Conservation (phyloP, 2,888 invertebrate genomes). For the Therioaphis trifolii region DNA sequence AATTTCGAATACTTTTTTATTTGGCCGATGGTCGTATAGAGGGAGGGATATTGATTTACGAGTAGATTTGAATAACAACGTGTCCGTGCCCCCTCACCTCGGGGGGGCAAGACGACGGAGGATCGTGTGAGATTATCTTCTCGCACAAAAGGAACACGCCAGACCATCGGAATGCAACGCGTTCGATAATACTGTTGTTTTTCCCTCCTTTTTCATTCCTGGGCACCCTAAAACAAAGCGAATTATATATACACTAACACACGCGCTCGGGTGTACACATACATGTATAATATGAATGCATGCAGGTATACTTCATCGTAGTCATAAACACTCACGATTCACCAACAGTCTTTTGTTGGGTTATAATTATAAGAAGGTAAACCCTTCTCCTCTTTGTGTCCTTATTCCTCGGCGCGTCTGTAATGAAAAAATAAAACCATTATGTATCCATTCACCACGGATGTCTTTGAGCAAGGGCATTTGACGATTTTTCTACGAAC, state of each 20-base stretch:
- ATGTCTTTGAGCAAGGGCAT: slow-evolving; percentile 55
- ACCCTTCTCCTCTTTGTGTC: slow-evolving; percentile 46
- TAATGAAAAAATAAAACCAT: slow-evolving; percentile 42
- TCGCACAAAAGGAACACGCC: slow-evolving; percentile 56
- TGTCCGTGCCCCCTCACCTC: slow-evolving; percentile 50
- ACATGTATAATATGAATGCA: not conserved
- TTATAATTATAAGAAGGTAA: slow-evolving; percentile 30
- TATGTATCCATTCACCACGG: slow-evolving; percentile 30
- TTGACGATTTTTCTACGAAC: slow-evolving; percentile 38
- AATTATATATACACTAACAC: slow-evolving; percentile 10
- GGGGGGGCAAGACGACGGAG: slow-evolving; percentile 44
- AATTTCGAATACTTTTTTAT: slow-evolving; percentile 48
- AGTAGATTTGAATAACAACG: slow-evolving; percentile 55
- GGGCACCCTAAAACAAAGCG: slow-evolving; percentile 61
- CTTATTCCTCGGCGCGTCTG: not conserved
- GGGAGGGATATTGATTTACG: slow-evolving; percentile 59
- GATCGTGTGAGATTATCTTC: slow-evolving; percentile 58
- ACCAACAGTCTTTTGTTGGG: slow-evolving; percentile 46
- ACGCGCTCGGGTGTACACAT: not conserved
- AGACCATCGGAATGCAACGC: slow-evolving; percentile 54
- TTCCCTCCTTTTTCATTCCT: slow-evolving; percentile 43
- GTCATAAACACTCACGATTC: slow-evolving; percentile 54
- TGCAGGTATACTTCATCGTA: not conserved
- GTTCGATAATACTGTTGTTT: slow-evolving; percentile 46
- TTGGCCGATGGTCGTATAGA: slow-evolving; percentile 35